A percentile compares a stretch with the other conserved stretches of the same genome.
Conservation (phyloP, 2,888 invertebrate genomes). For the Thecophora atra region DNA sequence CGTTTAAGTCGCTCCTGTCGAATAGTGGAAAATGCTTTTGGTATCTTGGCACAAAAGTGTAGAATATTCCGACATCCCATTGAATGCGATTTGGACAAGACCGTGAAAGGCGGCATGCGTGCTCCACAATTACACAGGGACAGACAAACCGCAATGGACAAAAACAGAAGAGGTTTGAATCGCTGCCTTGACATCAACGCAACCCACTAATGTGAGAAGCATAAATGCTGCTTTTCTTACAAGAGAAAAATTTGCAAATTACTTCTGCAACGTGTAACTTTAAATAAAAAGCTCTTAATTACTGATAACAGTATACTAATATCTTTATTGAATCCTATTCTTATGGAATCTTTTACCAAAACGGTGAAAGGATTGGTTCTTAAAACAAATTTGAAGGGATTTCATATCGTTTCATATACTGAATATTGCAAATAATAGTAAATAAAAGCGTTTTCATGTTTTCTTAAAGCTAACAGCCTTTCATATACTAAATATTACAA, state of each 20-base stretch:
- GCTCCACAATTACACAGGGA: not conserved
- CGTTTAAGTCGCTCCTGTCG: not conserved
- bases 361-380: too few relatives aligned
- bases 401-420: too few relatives aligned
- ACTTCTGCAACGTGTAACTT: not conserved
- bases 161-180: not conserved
- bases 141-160: not conserved
- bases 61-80: not conserved
- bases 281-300: not conserved
- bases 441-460: not conserved
- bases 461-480: too few relatives aligned
- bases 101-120: not conserved
- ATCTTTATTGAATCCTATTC: not conserved
- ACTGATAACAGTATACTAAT: not conserved
- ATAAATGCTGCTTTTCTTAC: not conserved
- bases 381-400: too few relatives aligned
- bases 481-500: too few relatives aligned
- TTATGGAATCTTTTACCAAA: not conserved
- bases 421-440: not conserved
- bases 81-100: not conserved
- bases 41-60: not conserved
- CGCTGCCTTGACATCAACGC: not conserved
- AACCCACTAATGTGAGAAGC: not conserved
- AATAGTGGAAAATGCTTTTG: not conserved
- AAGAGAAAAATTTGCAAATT: not conserved